Evolutionary conservation across 1,140 invertebrate genomes (phyloP).

Genomic region (Oncopodura yosiiana): DNA sequence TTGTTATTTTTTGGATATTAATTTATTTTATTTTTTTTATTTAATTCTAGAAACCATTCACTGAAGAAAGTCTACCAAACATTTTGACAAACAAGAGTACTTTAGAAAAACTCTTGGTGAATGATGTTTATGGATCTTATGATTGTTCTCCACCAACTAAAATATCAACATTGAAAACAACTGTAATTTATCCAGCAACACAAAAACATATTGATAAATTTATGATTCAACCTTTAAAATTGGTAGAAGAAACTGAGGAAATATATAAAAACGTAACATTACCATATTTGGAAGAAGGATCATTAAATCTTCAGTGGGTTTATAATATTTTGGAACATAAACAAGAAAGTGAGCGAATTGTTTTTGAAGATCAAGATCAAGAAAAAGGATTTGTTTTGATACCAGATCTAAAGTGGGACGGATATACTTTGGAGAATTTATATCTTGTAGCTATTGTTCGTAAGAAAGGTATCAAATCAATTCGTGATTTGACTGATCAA

Average conservation of each 20-base stretch:
- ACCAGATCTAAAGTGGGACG: conserved; percentile 92
- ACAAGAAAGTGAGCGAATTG: conserved; percentile 73
- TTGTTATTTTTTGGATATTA: too few relatives aligned
- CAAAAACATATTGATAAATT: conserved; percentile 85
- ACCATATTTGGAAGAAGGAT: conserved; percentile 58
- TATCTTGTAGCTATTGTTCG: conserved; percentile 74
- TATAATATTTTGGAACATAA: conserved; percentile 90
- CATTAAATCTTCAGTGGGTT: conserved; percentile 82
- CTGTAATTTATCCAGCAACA: conserved; percentile 83
- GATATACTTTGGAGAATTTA: conserved; percentile 59
- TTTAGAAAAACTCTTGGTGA: conserved; percentile 56
- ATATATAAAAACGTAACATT: conserved; percentile 69
- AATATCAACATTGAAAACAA: conserved; percentile 63
- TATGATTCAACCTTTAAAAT: conserved; percentile 54
- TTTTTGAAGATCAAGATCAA: conserved; percentile 70
- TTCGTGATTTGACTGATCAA: conserved; percentile 64
- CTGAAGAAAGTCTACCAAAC: conserved; percentile 49
- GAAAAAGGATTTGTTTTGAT: conserved; percentile 75
- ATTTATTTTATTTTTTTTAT: too few relatives aligned
- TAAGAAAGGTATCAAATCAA: conserved; percentile 60
- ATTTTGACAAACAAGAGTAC: conserved; percentile 50
- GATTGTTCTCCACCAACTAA: conserved; percentile 52
- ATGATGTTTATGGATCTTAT: conserved; percentile 81
- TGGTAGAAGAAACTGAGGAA: conserved; percentile 75
- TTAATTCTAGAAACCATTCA: conserved; percentile 68